Conservation (phyloP, 2,113 vertebrate genomes). For the Lamprologus tigripictilis region DNA sequence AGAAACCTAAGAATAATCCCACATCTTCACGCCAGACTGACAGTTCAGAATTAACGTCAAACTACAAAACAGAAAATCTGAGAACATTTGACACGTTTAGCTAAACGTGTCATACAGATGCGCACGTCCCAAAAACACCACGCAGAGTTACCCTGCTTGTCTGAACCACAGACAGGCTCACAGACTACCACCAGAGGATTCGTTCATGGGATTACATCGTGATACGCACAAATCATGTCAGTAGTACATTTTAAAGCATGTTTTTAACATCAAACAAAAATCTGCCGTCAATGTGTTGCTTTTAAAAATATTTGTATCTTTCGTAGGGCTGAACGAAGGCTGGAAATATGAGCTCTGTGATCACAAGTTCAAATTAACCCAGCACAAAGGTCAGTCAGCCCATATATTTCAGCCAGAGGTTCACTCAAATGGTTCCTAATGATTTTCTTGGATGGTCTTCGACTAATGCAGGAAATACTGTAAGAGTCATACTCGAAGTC, state of each 20-base stretch:
- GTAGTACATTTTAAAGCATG: background rate
- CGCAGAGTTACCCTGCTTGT: background rate
- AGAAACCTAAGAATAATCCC: background rate
- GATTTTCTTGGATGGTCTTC: background rate
- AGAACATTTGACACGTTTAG: background rate
- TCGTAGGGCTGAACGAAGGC: background rate
- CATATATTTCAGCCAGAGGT: background rate
- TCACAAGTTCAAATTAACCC: background rate
- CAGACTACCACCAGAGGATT: background rate
- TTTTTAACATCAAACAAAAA: background rate
- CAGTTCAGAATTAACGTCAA: background rate
- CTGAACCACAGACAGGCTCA: background rate
- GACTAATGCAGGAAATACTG: background rate
- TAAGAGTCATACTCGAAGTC: background rate
- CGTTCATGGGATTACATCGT: background rate
- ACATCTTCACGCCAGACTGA: background rate
- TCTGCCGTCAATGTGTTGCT: background rate
- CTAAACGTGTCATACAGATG: background rate
- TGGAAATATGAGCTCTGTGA: background rate
- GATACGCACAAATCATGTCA: constrained; percentile 17
- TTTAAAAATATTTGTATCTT: constrained; percentile 15
- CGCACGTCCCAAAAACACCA: background rate
- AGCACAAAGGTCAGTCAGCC: background rate
- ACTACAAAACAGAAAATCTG: background rate
- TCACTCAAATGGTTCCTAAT: background rate